Evolutionary conservation across 2,888 invertebrate species (phyloP).

Genomic region (Xestia sexstrigata): DNA sequence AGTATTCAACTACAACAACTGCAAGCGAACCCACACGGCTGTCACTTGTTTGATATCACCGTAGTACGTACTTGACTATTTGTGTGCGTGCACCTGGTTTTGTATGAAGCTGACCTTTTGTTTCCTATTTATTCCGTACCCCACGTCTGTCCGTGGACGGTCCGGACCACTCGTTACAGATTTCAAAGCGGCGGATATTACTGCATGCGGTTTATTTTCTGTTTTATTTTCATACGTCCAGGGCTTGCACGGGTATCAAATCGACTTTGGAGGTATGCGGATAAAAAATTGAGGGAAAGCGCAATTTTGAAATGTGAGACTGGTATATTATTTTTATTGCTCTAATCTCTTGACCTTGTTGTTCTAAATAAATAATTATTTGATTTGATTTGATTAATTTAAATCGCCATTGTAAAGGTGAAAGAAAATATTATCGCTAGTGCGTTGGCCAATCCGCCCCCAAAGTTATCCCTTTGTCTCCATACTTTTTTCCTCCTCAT

Average conservation of each 20-base stretch:
- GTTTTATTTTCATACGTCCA: constrained; percentile 71
- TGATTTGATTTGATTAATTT: too few relatives aligned
- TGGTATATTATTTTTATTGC: neutral
- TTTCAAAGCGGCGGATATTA: constrained; percentile 84
- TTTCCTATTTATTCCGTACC: neutral
- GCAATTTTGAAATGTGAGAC: neutral
- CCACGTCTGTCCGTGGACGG: constrained; percentile 10
- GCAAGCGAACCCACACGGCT: neutral
- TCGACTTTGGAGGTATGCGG: neutral
- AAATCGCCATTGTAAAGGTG: too few relatives aligned
- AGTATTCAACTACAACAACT: too few relatives aligned
- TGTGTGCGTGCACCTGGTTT: neutral
- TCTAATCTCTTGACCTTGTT: neutral
- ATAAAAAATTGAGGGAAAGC: neutral
- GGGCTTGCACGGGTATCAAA: constrained; percentile 45
- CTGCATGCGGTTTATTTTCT: constrained; percentile 74
- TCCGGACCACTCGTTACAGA: constrained; percentile 66
- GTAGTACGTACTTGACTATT: neutral
- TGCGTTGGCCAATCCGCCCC: neutral
- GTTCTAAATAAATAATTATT: too few relatives aligned
- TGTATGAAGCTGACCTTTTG: constrained; percentile 1
- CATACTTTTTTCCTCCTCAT: neutral
- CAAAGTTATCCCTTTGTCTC: neutral
- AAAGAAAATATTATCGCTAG: neutral
- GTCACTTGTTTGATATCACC: neutral